Percentiles rank a stretch among this genome's conserved stretches.
Evolutionary conservation across 2,797 vertebrate genomes (phyloP).

Genomic region (Zenarchopterus dispar): DNA sequence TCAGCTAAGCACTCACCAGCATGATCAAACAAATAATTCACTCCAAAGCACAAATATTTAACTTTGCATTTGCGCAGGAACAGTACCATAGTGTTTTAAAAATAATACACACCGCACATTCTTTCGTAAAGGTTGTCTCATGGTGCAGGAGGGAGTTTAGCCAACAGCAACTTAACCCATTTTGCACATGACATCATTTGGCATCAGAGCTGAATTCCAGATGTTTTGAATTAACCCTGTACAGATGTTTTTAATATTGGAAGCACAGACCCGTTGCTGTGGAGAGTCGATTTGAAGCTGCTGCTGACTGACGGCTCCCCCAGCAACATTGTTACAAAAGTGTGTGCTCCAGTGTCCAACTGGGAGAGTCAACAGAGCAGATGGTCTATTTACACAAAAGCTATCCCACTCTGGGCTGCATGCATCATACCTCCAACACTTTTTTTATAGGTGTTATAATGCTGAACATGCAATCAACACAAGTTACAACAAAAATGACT

Average conservation of each 20-base stretch:
- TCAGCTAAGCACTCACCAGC: background rate
- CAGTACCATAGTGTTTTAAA: too few relatives aligned
- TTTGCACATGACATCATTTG: constrained; percentile 65
- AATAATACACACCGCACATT: constrained; percentile 4
- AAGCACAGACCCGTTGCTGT: constrained; percentile 54
- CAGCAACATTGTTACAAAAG: constrained; percentile 40
- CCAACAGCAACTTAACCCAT: constrained; percentile 58
- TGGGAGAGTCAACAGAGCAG: constrained; percentile 44
- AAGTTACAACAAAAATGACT: constrained; percentile 8
- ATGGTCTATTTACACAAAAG: constrained; percentile 40
- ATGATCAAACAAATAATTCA: too few relatives aligned
- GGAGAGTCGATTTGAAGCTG: constrained; percentile 50
- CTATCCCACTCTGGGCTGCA: constrained; percentile 18
- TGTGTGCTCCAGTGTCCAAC: constrained; percentile 33
- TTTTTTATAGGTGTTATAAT: constrained; percentile 10
- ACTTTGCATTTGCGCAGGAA: too few relatives aligned
- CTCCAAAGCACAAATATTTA: too few relatives aligned
- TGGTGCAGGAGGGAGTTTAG: constrained; percentile 40
- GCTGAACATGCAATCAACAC: background rate
- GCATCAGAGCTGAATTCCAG: constrained; percentile 58
- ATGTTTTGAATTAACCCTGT: constrained; percentile 65
- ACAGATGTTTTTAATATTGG: constrained; percentile 64
- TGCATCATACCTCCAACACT: constrained; percentile 6
- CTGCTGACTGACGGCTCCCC: constrained; percentile 55
- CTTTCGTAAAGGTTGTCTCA: constrained; percentile 26